Evolutionary conservation across 2,113 vertebrate genomes (phyloP).

Genomic region (Hippocampus comes): DNA sequence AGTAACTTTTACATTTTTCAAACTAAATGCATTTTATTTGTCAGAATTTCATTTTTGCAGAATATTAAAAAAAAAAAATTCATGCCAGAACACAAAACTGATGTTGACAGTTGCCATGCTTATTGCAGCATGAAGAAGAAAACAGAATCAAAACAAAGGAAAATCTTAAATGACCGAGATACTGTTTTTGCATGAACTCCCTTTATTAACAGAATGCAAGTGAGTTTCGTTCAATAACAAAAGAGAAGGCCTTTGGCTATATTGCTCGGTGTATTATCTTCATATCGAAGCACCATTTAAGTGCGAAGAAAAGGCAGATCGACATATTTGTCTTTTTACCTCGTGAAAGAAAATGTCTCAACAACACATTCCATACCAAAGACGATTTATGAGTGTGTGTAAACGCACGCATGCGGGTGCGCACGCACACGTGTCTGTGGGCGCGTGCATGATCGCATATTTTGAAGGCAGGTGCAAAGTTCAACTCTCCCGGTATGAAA

Average conservation of each 20-base stretch:
- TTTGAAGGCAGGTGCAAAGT: slow-evolving; percentile 55
- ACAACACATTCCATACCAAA: background rate
- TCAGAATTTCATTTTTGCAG: background rate
- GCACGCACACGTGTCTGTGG: slow-evolving; percentile 1
- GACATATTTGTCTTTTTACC: background rate
- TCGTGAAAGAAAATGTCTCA: background rate
- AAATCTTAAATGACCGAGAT: background rate
- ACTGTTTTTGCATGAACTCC: background rate
- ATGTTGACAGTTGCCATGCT: background rate
- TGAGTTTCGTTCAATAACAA: background rate
- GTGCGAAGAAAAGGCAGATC: background rate
- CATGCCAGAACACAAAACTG: background rate
- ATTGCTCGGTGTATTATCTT: background rate
- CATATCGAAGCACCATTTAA: background rate
- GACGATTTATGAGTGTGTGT: background rate
- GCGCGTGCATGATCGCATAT: background rate
- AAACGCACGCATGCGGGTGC: background rate
- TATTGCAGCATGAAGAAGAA: background rate
- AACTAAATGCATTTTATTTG: background rate
- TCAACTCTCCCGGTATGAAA: slow-evolving; percentile 57
- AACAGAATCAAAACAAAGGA: background rate
- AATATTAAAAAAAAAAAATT: background rate
- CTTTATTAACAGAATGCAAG: background rate
- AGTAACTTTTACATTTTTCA: background rate
- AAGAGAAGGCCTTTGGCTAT: background rate